A percentile compares a stretch with the other conserved stretches of the same genome.
Evolutionary conservation across 2,888 invertebrate species (phyloP).

Genomic region (Sycophila texana): DNA sequence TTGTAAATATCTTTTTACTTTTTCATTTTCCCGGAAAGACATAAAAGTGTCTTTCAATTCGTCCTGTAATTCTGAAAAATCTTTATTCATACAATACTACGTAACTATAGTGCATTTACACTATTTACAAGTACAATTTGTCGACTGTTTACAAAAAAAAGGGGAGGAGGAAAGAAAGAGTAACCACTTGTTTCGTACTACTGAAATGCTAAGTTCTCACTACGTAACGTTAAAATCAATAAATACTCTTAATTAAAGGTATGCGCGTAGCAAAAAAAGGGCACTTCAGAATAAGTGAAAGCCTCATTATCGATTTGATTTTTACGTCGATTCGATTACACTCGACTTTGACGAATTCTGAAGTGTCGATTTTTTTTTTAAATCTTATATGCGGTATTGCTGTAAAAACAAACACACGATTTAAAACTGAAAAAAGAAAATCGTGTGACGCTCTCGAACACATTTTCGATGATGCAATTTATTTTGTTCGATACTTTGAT

Average conservation of each 20-base stretch:
- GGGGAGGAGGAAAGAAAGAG: no score
- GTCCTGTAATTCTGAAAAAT: conserved; percentile 49
- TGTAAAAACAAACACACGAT: neutral
- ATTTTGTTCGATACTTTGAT: conserved; percentile 1
- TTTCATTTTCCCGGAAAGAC: conserved; percentile 13
- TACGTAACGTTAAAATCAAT: conserved; percentile 1
- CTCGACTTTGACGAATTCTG: neutral
- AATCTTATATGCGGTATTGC: conserved; percentile 10
- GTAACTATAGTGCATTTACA: conserved; percentile 70
- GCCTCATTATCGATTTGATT: neutral
- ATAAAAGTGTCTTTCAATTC: conserved; percentile 38
- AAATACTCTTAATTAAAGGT: conserved; percentile 7
- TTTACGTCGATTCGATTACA: neutral
- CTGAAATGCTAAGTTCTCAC: conserved; percentile 2
- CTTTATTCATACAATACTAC: conserved; percentile 52
- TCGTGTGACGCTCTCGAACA: neutral
- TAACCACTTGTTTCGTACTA: neutral
- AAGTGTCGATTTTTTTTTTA: neutral
- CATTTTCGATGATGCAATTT: neutral
- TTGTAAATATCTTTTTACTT: conserved; percentile 41
- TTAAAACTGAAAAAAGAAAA: neutral
- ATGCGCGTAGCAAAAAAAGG: conserved; percentile 11
- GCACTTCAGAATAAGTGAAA: neutral
- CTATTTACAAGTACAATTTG: conserved; percentile 66
- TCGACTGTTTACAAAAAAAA: conserved; percentile 24